Conservation (phyloP, 2,113 vertebrate species). For the Hippolais icterina region DNA sequence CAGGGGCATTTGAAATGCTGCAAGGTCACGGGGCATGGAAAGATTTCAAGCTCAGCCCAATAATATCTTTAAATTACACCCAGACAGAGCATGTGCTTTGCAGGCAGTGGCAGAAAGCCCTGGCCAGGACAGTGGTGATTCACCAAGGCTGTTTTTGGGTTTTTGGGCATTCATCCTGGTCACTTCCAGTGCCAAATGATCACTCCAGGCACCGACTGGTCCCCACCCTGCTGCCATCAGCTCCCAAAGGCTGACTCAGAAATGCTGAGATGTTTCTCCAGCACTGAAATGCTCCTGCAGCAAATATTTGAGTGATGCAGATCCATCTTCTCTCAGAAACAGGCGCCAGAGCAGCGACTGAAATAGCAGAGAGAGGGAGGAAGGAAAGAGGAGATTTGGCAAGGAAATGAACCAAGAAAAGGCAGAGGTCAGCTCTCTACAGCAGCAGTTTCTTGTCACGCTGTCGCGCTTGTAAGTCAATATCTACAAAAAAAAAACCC, state of each 20-base stretch:
- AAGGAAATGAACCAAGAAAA: not conserved
- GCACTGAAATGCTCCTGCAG: conserved; percentile 14
- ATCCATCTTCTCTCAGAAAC: not conserved
- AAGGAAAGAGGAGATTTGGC: not conserved
- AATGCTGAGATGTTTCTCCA: not conserved
- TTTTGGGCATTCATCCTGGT: not conserved
- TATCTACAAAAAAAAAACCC: not conserved
- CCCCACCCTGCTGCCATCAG: not conserved
- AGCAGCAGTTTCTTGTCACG: not conserved
- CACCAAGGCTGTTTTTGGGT: not conserved
- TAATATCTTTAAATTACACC: not conserved
- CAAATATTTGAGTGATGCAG: not conserved
- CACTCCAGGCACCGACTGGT: not conserved
- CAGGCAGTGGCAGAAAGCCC: not conserved
- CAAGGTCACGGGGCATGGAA: not conserved
- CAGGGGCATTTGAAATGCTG: not conserved
- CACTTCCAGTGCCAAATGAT: not conserved
- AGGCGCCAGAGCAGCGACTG: not conserved
- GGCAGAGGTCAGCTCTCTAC: not conserved
- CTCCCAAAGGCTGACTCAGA: not conserved
- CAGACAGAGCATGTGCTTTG: fast-evolving
- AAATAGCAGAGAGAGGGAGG: not conserved
- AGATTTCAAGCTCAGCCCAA: not conserved
- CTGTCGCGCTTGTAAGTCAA: not conserved
- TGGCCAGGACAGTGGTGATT: fast-evolving